phyloP scores from a whole-genome alignment of 2,113 vertebrate species.

The Mormyrus iriodes region DNA sequence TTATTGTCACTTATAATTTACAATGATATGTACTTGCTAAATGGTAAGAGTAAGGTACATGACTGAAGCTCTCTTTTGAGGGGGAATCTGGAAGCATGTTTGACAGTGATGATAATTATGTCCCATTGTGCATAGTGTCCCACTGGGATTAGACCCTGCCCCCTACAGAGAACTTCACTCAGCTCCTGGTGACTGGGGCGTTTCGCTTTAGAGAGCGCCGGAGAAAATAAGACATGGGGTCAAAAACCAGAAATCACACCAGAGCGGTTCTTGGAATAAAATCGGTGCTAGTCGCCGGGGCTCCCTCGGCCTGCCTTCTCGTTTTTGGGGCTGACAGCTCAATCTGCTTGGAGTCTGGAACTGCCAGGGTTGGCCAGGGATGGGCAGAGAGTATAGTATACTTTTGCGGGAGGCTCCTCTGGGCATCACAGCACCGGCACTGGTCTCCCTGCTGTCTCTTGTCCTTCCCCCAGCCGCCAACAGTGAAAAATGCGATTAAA shows the following conservation, averaged over 20 bases:
- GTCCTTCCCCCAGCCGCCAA: not conserved
- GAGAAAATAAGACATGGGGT: not conserved
- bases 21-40: constrained; percentile 1
- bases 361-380: not conserved
- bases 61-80: not conserved
- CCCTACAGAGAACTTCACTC: not conserved
- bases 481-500: constrained; percentile 4
- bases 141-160: not conserved
- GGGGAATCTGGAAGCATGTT: not conserved
- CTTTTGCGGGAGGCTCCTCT: not conserved
- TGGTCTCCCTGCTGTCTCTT: not conserved
- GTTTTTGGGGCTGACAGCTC: constrained; percentile 5
- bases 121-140: not conserved
- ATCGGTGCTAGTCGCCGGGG: not conserved
- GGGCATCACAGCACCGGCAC: not conserved
- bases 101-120: not conserved
- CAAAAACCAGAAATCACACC: not conserved
- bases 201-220: not conserved
- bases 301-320: not conserved
- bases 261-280: not conserved
- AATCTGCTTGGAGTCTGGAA: constrained; percentile 3
- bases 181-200: not conserved
- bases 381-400: not conserved
- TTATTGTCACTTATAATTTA: constrained; percentile 1
- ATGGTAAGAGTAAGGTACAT: not conserved